phyloP scores from a whole-genome alignment of 2,113 vertebrate species.

The Lagopus muta region DNA sequence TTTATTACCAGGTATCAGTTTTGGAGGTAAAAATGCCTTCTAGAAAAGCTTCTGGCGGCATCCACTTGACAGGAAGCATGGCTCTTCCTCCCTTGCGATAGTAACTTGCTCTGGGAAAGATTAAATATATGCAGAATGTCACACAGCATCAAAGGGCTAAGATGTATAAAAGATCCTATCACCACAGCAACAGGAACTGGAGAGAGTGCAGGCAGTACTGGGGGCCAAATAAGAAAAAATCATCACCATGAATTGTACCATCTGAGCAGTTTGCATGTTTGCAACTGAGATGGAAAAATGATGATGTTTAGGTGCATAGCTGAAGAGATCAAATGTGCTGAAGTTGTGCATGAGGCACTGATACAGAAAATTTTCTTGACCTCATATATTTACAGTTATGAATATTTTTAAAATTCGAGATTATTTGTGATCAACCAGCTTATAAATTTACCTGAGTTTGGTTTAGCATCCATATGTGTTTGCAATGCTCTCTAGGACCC shows the following conservation, averaged over 20 bases:
- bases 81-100: slow-evolving; percentile 89
- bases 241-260: background rate
- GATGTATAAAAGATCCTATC: background rate
- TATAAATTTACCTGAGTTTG: background rate
- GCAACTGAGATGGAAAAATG: background rate
- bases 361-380: background rate
- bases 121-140: background rate
- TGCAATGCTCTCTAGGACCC: background rate
- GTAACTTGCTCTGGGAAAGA: slow-evolving; percentile 86
- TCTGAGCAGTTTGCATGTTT: background rate
- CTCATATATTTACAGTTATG: background rate
- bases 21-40: slow-evolving; percentile 95
- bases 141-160: background rate
- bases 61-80: slow-evolving; percentile 94
- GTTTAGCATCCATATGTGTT: background rate
- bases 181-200: slow-evolving; percentile 19
- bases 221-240: background rate
- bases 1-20: slow-evolving; percentile 91
- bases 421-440: background rate
- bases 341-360: background rate
- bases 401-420: background rate
- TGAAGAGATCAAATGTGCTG: background rate
- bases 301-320: background rate
- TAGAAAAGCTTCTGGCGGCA: slow-evolving; percentile 93
- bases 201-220: background rate